Evolutionary conservation across 2,797 vertebrate genomes (phyloP).

Genomic region (Rhabdomys pumilio): DNA sequence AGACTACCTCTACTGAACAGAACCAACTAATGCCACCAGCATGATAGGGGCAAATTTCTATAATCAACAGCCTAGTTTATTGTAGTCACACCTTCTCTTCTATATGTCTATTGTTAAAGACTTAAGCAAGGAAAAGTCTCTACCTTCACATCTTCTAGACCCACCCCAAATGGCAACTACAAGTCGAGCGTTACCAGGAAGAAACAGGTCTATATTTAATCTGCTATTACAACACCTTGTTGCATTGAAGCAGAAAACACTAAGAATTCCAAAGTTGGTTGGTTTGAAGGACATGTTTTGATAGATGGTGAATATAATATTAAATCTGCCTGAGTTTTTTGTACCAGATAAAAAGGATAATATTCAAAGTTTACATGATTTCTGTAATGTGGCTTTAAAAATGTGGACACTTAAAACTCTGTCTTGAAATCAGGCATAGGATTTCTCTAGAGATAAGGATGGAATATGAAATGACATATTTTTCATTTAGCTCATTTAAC

Average conservation of each 20-base stretch:
- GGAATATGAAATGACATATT: conserved; percentile 80
- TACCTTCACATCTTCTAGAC: conserved; percentile 84
- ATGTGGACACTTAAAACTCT: conserved; percentile 74
- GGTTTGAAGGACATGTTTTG: conserved; percentile 79
- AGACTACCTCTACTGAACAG: conserved; percentile 76
- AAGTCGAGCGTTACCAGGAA: conserved; percentile 85
- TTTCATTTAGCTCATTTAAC: conserved; percentile 79
- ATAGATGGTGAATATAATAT: conserved; percentile 72
- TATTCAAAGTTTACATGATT: conserved; percentile 78
- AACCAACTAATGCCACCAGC: conserved; percentile 87
- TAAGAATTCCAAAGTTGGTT: conserved; percentile 85
- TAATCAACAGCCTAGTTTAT: conserved; percentile 90
- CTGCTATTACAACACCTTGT: conserved; percentile 80
- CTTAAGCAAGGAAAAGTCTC: conserved; percentile 87
- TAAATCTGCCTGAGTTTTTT: conserved; percentile 82
- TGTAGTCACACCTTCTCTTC: conserved; percentile 90
- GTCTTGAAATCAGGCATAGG: conserved; percentile 75
- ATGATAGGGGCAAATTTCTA: conserved; percentile 89
- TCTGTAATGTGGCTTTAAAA: conserved; percentile 74
- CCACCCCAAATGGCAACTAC: conserved; percentile 82
- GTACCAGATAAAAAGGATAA: conserved; percentile 82
- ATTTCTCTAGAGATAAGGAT: conserved; percentile 80
- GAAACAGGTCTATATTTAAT: conserved; percentile 76
- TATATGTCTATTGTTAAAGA: conserved; percentile 93
- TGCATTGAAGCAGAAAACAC: conserved; percentile 75